Evolutionary conservation across 1,140 invertebrate species (phyloP).

Genomic region (Chironomus striatipennis): DNA sequence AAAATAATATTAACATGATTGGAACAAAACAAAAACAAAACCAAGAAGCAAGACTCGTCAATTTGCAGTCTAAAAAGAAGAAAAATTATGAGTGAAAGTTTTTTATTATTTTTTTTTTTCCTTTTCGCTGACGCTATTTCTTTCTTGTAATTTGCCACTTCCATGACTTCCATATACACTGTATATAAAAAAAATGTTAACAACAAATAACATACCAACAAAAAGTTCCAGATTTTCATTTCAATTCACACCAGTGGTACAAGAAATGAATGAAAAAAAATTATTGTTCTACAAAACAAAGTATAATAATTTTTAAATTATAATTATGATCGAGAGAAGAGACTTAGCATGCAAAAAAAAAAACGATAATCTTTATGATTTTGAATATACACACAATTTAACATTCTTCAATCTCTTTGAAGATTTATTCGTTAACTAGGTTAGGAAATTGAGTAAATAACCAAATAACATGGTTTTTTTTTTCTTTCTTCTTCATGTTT

Average conservation of each 20-base stretch:
- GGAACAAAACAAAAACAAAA: not conserved
- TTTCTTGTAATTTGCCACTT: constrained; percentile 13
- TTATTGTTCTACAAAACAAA: too few relatives aligned
- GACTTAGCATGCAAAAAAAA: not conserved
- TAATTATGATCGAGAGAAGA: not conserved
- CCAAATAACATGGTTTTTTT: constrained; percentile 14
- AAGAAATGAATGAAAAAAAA: not conserved
- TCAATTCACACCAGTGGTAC: not conserved
- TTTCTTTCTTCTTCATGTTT: not conserved
- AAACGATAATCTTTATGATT: constrained; percentile 2
- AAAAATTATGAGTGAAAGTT: constrained; percentile 22
- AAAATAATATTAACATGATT: too few relatives aligned
- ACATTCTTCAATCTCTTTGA: not conserved
- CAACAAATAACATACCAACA: not conserved
- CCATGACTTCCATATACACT: not conserved
- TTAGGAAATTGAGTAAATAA: constrained; percentile 8
- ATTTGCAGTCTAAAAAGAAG: not conserved
- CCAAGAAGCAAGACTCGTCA: not conserved
- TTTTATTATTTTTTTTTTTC: constrained; percentile 18
- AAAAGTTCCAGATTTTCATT: constrained; percentile 18
- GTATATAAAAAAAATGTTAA: not conserved
- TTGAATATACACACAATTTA: not conserved
- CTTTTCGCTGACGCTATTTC: not conserved
- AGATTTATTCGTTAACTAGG: not conserved
- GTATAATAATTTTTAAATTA: not conserved